Evolutionary conservation across 2,888 invertebrate genomes (phyloP), one percentile per base, ranked within the genome.

Genomic region (Drosophila pullipes): DNA sequence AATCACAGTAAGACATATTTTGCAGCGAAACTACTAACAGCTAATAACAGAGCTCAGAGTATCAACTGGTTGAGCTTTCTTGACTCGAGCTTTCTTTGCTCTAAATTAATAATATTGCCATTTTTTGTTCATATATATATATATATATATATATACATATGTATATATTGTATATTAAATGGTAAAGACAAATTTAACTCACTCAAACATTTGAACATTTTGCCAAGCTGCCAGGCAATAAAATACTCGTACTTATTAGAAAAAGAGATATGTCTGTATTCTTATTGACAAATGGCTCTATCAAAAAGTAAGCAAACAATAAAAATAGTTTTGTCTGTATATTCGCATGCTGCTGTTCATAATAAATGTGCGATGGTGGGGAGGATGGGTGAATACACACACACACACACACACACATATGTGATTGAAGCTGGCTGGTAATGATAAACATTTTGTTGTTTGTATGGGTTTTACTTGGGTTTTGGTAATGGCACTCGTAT

Each of bases 401-500:
- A 39, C 10, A 18, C 37, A 22, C 9, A 16, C 6, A 22, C 13
- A 47, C 2, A 25, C 4, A 9, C 16, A 25, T 25, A 25, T 63
- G 37, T 60, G 68, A 63, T 77, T 61, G 74, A 62, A 67, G 71
- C 63, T 81, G 82, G 50, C 35, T 70, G 60, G 70, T 69, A 84
- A 78, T 81, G 81, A 84, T 82, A 83, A 83, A 74, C 73, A 83
- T 82, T 84, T 69, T 73, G 75, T 67, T 75, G 72, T 62, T 60
- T 72, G 49, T 49, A 52, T 60, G 41, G 33, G 55, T 61, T 49
- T 74, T 60, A 57, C 61, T 76, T 74, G 83, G 80, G 33, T 31
- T 54, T 76, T 50, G 78, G 76, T 78, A 84, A 85, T 83, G 85
- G 82, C 80, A 78, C 75, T 84, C 85, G 82, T 83, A 84, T 81